Evolutionary conservation across 2,888 invertebrate species (phyloP), one percentile per base, ranked within the genome.

Genomic region (Philopedon plagiatum): DNA sequence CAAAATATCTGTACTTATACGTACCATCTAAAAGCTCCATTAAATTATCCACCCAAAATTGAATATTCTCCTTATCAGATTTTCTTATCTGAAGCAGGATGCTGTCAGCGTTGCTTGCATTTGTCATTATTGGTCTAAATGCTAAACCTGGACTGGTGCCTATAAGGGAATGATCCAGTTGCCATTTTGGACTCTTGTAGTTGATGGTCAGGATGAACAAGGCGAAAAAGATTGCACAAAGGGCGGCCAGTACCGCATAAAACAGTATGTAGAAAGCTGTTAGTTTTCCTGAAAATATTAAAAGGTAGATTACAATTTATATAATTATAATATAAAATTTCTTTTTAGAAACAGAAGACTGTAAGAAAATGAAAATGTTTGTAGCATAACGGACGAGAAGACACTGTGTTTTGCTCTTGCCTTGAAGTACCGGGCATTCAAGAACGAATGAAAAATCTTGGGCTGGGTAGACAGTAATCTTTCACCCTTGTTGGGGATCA

Each of bases 81-180:
- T 93, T 94, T 83, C 93, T 93, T 87, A 97, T 98, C 94, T 97
- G 95, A 85, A 99, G 96, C 76, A 99, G 89, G 34, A 98, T 97
- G 84, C 97, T 98, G 80, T 96, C 95, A 49, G 96, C 93, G 83
- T 97, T 96, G 37, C 0, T 29, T 15, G 1, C 5, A 21, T 90
- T 90, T 65, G 90, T 89, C 5, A 98, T 96, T 89, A 94, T 91
- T 5, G 99, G 99, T 76, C 98, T 90, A 87, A 97, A 99, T 74
- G 98, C 98, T 67, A 99, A 89, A 63, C 98, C 98, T 77, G 99
- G 99, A 88, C 97, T 98, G 78, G 94, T 94, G 81, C 98, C 98
- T 81, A 98, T 97, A 79, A 97, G 90, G 73, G 97, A 96, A 68
- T 90, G 85, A 34, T 93, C 92, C 74, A 96, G 88, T 83, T 92